phyloP scores from a whole-genome alignment of 2,797 vertebrate species.

The Tangara arthus region DNA sequence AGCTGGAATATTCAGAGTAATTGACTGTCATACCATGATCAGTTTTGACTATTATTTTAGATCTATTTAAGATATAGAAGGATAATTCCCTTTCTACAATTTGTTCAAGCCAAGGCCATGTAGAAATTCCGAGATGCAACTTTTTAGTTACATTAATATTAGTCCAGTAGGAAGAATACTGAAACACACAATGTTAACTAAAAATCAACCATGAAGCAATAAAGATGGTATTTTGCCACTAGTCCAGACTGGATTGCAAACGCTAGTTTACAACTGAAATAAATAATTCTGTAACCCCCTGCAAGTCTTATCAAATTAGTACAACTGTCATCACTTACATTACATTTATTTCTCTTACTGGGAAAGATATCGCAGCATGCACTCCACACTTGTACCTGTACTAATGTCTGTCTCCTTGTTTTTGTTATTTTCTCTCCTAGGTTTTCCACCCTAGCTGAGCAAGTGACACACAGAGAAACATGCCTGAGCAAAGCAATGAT shows the following conservation, averaged over 20 bases:
- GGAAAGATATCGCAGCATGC: neutral
- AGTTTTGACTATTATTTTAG: neutral
- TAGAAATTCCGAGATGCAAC: neutral
- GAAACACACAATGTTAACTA: neutral
- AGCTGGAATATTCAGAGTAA: neutral
- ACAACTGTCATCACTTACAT: neutral
- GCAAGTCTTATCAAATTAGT: neutral
- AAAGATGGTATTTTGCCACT: neutral
- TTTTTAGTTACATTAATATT: neutral
- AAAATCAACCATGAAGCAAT: neutral
- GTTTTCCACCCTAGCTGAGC: neutral
- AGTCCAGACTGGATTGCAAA: neutral
- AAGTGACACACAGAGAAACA: slow-evolving; percentile 44
- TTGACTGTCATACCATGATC: neutral
- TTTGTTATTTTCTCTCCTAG: slow-evolving; percentile 45
- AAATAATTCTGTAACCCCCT: neutral
- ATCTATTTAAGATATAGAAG: neutral
- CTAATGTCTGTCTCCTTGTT: neutral
- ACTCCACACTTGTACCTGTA: neutral
- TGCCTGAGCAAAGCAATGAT: slow-evolving; percentile 85
- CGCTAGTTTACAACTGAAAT: neutral
- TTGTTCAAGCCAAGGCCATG: neutral
- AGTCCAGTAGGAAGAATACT: neutral
- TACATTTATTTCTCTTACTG: neutral
- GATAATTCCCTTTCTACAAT: neutral